Percentiles rank a stretch among this genome's conserved stretches.
Evolutionary conservation across 2,888 invertebrate genomes (phyloP).

Genomic region (Ophioninae sp.): DNA sequence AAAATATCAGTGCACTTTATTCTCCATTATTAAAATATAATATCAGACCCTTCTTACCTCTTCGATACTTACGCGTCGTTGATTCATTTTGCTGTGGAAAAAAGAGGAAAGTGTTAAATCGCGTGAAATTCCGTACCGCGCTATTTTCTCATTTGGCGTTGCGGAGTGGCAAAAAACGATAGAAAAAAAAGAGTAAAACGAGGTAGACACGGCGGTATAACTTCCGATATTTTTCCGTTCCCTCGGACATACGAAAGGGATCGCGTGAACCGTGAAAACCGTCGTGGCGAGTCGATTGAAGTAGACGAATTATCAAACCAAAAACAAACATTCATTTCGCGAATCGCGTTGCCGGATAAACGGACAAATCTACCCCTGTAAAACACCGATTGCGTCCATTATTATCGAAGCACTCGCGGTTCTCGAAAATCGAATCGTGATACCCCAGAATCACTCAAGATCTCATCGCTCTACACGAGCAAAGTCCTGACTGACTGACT

Average conservation of each 20-base stretch:
- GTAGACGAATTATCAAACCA: neutral
- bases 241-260: constrained; percentile 2
- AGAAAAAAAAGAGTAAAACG: neutral
- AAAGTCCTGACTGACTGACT: no score
- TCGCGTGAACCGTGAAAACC: constrained; percentile 4
- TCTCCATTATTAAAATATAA: neutral
- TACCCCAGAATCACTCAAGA: neutral
- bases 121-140: constrained; percentile 3
- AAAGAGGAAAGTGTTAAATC: constrained; percentile 24
- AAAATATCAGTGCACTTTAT: neutral
- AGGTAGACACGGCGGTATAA: neutral
- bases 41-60: constrained; percentile 48
- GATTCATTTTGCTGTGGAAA: constrained; percentile 27
- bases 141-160: constrained; percentile 16
- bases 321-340: neutral
- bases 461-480: no score
- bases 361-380: neutral
- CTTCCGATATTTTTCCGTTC: neutral
- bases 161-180: constrained; percentile 18
- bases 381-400: neutral
- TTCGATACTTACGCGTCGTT: constrained; percentile 47
- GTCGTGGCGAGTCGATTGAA: neutral
- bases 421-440: constrained; percentile 8
- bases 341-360: neutral
- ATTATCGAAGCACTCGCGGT: constrained; percentile 35